Base-by-base conservation (phyloP, 2,888 invertebrate species). In the Meandrusa payeni region DNA sequence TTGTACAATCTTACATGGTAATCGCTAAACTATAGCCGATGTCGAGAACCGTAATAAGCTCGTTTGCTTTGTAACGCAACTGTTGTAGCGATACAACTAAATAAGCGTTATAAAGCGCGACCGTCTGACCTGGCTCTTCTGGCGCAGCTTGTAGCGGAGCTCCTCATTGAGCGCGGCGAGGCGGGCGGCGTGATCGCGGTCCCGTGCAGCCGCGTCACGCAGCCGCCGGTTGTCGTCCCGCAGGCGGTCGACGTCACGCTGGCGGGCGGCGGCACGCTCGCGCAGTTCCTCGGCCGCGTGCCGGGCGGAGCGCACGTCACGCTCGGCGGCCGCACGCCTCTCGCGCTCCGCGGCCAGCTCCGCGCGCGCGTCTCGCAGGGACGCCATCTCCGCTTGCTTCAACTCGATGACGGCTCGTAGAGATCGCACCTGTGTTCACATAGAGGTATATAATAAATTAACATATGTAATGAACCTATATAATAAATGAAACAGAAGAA, bases 271-370 rank as follows among this genome's bases (percentile, higher is more conserved):
- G 91, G 95, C 59, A 90, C 92, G 71, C 92, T 95, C 92, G 52
- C 94, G 91, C 41, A 97, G 82, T 78, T 98, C 97, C 72, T 97
- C 97, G 38, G 95, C 93, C 46, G 95, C 92, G 47, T 97, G 95
- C 36, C 94, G 91, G 19, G 97, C 89, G 0, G 92, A 88, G 11
- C 93, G 91, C n/a, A 94, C 91, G 52, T 92, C 93, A 20, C 94
- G 93, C 69, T 93, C 90, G 0, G 93, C 90, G 0, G 89, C 88
- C 10, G 91, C 91, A 51, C 97, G 90, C 42, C 93, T 90, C 59
- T 95, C 95, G 6, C 93, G 92, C 66, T 94, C 94, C 15, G 91
- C 91, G 26, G 90, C 81, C 38, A 94, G 88, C 57, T 94, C 92
- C 12, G 92, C 91, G 43, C 93, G 90, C 42, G 92, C 90, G 60